These are phyloP conservation scores for Keiferia lycopersicella DNA, from an alignment of 2,888 invertebrate species.

Conservation along the genomic window DNA sequence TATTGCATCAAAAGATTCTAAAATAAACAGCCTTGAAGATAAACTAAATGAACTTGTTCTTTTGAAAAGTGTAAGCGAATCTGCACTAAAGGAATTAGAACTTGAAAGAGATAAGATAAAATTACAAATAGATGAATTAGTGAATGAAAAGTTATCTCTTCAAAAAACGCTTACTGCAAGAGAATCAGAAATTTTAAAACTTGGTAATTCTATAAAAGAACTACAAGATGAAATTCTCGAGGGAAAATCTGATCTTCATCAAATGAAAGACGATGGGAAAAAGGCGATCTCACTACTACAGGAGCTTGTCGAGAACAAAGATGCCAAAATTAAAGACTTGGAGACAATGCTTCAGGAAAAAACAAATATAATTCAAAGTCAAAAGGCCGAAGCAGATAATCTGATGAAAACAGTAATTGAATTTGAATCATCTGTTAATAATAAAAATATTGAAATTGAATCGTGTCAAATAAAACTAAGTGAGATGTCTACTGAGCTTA, in stretches of 20 bases:
- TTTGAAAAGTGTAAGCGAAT: slow-evolving; percentile 38
- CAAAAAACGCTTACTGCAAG: slow-evolving; percentile 40
- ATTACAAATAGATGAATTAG: slow-evolving; percentile 37
- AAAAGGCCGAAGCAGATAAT: slow-evolving; percentile 42
- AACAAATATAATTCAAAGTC: slow-evolving; percentile 40
- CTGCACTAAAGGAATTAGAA: slow-evolving; percentile 35
- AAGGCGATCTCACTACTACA: slow-evolving; percentile 41
- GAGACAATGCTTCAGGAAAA: slow-evolving; percentile 43
- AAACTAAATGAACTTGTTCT: slow-evolving; percentile 44
- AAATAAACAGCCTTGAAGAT: slow-evolving; percentile 44
- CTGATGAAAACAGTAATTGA: slow-evolving; percentile 42
- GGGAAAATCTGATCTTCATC: slow-evolving; percentile 33
- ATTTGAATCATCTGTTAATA: slow-evolving; percentile 41
- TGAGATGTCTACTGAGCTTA: slow-evolving; percentile 40
- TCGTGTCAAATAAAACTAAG: slow-evolving; percentile 41
- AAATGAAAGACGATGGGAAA: slow-evolving; percentile 43
- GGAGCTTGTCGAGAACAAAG: slow-evolving; percentile 38
- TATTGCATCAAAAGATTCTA: slow-evolving; percentile 40
- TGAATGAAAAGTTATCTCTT: slow-evolving; percentile 37
- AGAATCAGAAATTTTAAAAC: slow-evolving; percentile 38
- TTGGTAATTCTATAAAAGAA: slow-evolving; percentile 37
- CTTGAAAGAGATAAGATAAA: slow-evolving; percentile 40
- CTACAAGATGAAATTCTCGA: slow-evolving; percentile 29
- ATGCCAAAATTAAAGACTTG: slow-evolving; percentile 43
- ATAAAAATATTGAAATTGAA: slow-evolving; percentile 44